Percentiles rank a stretch among this genome's conserved stretches.
Conservation (phyloP, 2,797 vertebrate genomes). For the Mormyrus proboscirostris region DNA sequence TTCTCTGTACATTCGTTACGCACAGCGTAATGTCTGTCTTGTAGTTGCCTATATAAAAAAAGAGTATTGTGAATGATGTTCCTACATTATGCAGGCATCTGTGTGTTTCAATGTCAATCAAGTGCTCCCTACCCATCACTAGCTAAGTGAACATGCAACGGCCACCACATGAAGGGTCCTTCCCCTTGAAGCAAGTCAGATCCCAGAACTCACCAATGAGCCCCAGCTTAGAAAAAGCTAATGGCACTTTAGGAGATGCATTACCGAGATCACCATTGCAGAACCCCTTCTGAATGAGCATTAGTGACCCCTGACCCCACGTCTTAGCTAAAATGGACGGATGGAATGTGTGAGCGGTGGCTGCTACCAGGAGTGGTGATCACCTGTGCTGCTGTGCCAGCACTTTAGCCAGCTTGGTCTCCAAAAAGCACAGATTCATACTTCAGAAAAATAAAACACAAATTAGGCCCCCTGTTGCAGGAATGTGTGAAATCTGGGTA, state of each 20-base stretch:
- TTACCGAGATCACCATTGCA: neutral
- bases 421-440: neutral
- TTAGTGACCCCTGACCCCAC: neutral
- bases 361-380: no score
- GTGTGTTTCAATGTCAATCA: slow-evolving; percentile 60
- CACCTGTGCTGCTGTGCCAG: neutral
- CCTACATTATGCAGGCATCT: slow-evolving; percentile 68
- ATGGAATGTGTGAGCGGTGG: neutral
- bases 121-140: slow-evolving; percentile 53
- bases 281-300: neutral
- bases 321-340: neutral
- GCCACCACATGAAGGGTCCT: neutral
- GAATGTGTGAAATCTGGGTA: neutral
- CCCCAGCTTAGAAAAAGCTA: neutral
- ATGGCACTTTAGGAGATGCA: neutral
- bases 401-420: neutral
- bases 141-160: slow-evolving; percentile 51
- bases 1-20: slow-evolving; percentile 85
- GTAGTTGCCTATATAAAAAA: slow-evolving; percentile 79
- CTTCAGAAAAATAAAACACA: neutral
- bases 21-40: slow-evolving; percentile 98
- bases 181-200: neutral
- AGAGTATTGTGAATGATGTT: slow-evolving; percentile 58
- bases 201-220: neutral
- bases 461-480: neutral